Base-by-base conservation (phyloP, 2,113 vertebrate genomes). In the Meriones unguiculatus region DNA sequence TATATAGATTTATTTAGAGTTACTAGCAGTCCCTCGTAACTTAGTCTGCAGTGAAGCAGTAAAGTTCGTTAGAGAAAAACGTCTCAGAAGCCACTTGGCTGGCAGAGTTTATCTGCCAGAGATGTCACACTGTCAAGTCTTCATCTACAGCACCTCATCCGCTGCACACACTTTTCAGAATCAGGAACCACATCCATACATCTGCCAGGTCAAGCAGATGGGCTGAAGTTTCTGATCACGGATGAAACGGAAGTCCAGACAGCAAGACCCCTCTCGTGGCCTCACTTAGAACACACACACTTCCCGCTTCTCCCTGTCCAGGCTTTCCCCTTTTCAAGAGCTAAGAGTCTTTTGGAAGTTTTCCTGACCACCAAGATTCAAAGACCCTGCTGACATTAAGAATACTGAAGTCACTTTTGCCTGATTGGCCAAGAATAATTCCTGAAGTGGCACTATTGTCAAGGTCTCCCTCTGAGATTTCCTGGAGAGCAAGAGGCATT, bases 131-230 rank as follows among this genome's bases (percentile, higher is more conserved):
- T 89, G 73, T 24, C 80, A 77, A 62, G 20, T 78, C 92, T 92
- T 86, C 57, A 41, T 57, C 67, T 76, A 85, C 84, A 95, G 89
- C 89, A 62, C 59, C 78, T 94, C 87, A 93, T 50, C 81, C 24
- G 28, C 91, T 73, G 32, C 69, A 82, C 76, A 92, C 25, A 69
- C 41, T 87, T 87, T 32, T 67, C 67, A 30, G 80, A 94, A 96
- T 73, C 78, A 75, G 87, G 92, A 93, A 86, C n/a, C 50, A 80
- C 52, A 13, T 69, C 85, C 38, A 14, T 70, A 14, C 24, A 78
- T 88, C 76, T 92, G 57, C 38, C 95, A 94, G 93, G 73, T 82
- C 35, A 89, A 77, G 88, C 62, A 90, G 59, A 93, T 76, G 89
- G 82, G 52, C 12, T 75, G 70, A 15, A 13, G 25, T 62, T 91